Percentiles rank a stretch among this genome's conserved stretches.
These are phyloP conservation scores for Corbicula japonica DNA, from an alignment of 2,888 invertebrate species.

Conservation along the genomic window DNA sequence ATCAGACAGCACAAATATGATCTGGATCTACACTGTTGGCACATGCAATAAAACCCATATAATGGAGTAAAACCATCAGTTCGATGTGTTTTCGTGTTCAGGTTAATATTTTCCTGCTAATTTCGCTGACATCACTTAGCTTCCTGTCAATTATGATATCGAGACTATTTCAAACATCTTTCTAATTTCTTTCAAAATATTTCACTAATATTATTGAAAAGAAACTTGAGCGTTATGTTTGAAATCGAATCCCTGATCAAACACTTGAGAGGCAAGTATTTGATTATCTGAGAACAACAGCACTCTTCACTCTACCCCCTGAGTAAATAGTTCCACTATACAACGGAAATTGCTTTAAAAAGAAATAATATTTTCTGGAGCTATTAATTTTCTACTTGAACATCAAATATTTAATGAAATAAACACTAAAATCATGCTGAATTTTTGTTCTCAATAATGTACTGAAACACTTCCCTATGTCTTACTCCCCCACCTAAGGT, in stretches of 20 bases:
- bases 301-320: not conserved
- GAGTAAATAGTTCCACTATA: slow-evolving; percentile 2
- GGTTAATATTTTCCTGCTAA: no score
- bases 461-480: no score
- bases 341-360: not conserved
- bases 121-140: no score
- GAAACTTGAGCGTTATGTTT: not conserved
- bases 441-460: not conserved
- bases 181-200: not conserved
- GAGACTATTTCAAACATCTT: no score
- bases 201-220: not conserved
- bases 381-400: not conserved
- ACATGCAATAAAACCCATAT: no score
- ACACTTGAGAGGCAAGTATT: slow-evolving; percentile 10
- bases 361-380: not conserved
- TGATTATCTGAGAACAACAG: not conserved
- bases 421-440: not conserved
- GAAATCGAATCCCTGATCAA: slow-evolving; percentile 18
- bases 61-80: no score
- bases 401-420: not conserved
- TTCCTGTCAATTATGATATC: no score
- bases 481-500: no score
- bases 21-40: no score
- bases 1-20: no score
- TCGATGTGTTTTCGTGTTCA: no score